Evolutionary conservation across 2,113 vertebrate species (phyloP).

Genomic region (Ceyx melanurus): DNA sequence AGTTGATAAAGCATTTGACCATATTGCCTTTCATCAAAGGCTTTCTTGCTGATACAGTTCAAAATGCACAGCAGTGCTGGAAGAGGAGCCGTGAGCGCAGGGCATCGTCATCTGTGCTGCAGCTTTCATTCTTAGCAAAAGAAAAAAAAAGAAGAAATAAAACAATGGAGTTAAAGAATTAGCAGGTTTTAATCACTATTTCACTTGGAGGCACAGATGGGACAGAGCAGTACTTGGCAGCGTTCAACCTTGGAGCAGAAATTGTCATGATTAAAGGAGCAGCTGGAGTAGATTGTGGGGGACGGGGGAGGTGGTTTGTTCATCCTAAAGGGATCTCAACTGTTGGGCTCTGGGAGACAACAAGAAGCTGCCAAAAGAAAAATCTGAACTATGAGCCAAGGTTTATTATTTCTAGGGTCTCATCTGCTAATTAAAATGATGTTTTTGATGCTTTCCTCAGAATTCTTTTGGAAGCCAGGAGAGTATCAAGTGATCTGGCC

Average conservation of each 20-base stretch:
- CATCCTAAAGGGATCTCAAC: slow-evolving; percentile 31
- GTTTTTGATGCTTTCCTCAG: slow-evolving; percentile 57
- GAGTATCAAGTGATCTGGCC: slow-evolving; percentile 49
- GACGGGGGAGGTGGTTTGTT: not conserved
- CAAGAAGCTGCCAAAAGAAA: not conserved
- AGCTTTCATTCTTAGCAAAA: slow-evolving; percentile 45
- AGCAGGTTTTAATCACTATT: slow-evolving; percentile 57
- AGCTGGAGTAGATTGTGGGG: slow-evolving; percentile 52
- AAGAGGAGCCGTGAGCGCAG: not conserved
- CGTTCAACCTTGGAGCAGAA: slow-evolving; percentile 50
- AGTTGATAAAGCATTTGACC: not conserved
- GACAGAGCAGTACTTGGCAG: slow-evolving; percentile 52
- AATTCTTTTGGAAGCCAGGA: slow-evolving; percentile 36
- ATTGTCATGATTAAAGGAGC: slow-evolving; percentile 54
- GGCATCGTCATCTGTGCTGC: slow-evolving; percentile 37
- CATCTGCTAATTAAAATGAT: slow-evolving; percentile 20
- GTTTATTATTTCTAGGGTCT: slow-evolving; percentile 19
- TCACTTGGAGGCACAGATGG: slow-evolving; percentile 53
- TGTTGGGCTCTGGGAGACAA: not conserved
- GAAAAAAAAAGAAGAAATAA: slow-evolving; percentile 17
- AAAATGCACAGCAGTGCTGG: not conserved
- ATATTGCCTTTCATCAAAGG: not conserved
- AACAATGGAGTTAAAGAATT: slow-evolving; percentile 68
- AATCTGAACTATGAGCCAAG: not conserved
- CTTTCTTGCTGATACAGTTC: not conserved